phyloP scores from a whole-genome alignment of 2,888 invertebrate genomes.

The Boloria euphrosyne region DNA sequence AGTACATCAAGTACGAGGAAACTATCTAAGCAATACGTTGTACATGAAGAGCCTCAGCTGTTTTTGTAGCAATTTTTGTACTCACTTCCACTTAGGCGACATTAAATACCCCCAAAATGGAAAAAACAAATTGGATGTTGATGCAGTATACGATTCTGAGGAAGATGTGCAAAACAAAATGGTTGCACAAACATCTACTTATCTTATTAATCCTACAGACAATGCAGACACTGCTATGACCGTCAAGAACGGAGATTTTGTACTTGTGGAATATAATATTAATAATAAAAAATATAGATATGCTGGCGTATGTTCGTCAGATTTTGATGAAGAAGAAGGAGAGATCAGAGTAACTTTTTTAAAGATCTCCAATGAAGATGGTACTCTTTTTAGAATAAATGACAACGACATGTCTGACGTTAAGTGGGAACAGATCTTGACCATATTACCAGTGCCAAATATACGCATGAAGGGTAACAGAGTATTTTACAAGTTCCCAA shows the following conservation, averaged over 20 bases:
- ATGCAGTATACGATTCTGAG: constrained; percentile 37
- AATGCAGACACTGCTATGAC: constrained; percentile 20
- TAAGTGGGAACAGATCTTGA: constrained; percentile 36
- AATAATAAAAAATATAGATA: constrained; percentile 34
- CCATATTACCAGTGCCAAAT: constrained; percentile 4
- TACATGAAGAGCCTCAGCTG: constrained; percentile 41
- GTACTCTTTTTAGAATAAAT: constrained; percentile 38
- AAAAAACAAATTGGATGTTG: constrained; percentile 38
- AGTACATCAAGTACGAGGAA: constrained; percentile 39
- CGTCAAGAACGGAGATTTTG: constrained; percentile 41
- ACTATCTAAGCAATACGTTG: constrained; percentile 36
- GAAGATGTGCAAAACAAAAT: constrained; percentile 35
- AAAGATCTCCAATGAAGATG: constrained; percentile 37
- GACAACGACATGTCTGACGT: constrained; percentile 37
- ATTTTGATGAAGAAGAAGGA: constrained; percentile 40
- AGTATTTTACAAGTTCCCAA: constrained; percentile 14
- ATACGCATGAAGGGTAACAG: constrained; percentile 1
- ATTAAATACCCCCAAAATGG: constrained; percentile 24
- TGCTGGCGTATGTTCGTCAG: constrained; percentile 41
- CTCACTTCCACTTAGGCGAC: constrained; percentile 39
- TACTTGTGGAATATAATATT: constrained; percentile 22
- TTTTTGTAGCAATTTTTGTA: constrained; percentile 38
- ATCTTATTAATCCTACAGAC: constrained; percentile 33
- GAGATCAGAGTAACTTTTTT: constrained; percentile 37
- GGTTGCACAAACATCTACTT: constrained; percentile 31